Evolutionary conservation across 2,888 invertebrate genomes (phyloP).

Genomic region (Thera obeliscata): DNA sequence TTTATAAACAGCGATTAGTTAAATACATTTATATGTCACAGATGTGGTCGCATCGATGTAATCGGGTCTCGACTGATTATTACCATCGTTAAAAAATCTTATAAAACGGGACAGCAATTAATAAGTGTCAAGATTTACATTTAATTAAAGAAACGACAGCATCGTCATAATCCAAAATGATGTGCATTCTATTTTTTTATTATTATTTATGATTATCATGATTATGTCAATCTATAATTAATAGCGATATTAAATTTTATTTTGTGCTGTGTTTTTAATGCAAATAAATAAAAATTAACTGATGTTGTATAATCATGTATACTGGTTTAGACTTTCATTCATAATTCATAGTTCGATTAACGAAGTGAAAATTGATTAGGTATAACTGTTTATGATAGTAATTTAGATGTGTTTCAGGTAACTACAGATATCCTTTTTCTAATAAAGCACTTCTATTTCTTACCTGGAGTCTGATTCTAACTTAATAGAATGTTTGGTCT

Average conservation of each 20-base stretch:
- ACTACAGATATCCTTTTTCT: too few species aligned
- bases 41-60: constrained; percentile 63
- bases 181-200: constrained; percentile 18
- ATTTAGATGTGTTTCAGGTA: too few species aligned
- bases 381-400: too few species aligned
- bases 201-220: constrained; percentile 1
- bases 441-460: too few species aligned
- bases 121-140: constrained; percentile 77
- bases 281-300: constrained; percentile 19
- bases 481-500: too few species aligned
- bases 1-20: constrained; percentile 68
- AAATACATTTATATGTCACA: constrained; percentile 68
- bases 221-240: constrained; percentile 17
- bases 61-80: constrained; percentile 65
- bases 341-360: too few species aligned
- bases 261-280: constrained; percentile 12
- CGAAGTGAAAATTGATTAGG: too few species aligned
- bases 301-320: too few species aligned
- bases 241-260: constrained; percentile 14
- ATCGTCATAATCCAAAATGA: constrained; percentile 58
- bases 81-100: constrained; percentile 67
- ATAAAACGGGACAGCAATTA: constrained; percentile 71
- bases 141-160: constrained; percentile 70
- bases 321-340: too few species aligned
- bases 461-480: too few species aligned